Evolutionary conservation across 2,888 invertebrate species (phyloP).

Genomic region (Hermaeophaga mercurialis): DNA sequence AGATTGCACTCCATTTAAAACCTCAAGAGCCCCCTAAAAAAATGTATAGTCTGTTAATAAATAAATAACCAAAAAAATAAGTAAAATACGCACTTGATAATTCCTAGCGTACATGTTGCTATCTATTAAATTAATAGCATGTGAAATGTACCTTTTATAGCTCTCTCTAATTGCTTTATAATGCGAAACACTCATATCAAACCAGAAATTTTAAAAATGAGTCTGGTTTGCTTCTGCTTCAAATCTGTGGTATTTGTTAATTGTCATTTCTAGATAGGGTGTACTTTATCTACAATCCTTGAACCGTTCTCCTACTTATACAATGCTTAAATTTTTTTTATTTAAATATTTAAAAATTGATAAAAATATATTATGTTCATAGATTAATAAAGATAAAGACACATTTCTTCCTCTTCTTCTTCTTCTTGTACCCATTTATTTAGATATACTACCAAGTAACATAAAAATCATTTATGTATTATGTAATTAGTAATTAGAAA

Average conservation of each 20-base stretch:
- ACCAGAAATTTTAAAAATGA: neutral
- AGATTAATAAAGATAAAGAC: too few relatives aligned
- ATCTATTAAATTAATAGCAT: constrained; percentile 2
- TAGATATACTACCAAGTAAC: too few relatives aligned
- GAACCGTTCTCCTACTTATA: too few relatives aligned
- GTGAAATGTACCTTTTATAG: constrained; percentile 2
- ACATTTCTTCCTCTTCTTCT: too few relatives aligned
- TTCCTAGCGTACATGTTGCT: constrained; percentile 8
- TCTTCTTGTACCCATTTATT: too few relatives aligned
- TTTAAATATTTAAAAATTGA: too few relatives aligned
- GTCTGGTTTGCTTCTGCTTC: too few relatives aligned
- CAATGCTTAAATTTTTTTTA: too few relatives aligned
- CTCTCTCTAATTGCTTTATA: neutral
- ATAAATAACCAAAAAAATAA: neutral
- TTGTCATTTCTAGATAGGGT: neutral
- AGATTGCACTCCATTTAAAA: constrained; percentile 74
- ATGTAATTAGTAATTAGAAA: too few relatives aligned
- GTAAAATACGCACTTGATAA: constrained; percentile 9
- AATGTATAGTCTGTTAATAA: constrained; percentile 2
- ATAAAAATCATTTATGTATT: too few relatives aligned
- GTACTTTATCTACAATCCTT: neutral
- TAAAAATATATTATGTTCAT: too few relatives aligned
- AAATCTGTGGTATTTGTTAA: neutral
- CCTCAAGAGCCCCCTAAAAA: constrained; percentile 69
- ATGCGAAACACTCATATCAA: constrained; percentile 5